Evolutionary conservation across 2,888 invertebrate genomes (phyloP), one percentile per base, ranked within the genome.

Genomic region (Gibbula magus): DNA sequence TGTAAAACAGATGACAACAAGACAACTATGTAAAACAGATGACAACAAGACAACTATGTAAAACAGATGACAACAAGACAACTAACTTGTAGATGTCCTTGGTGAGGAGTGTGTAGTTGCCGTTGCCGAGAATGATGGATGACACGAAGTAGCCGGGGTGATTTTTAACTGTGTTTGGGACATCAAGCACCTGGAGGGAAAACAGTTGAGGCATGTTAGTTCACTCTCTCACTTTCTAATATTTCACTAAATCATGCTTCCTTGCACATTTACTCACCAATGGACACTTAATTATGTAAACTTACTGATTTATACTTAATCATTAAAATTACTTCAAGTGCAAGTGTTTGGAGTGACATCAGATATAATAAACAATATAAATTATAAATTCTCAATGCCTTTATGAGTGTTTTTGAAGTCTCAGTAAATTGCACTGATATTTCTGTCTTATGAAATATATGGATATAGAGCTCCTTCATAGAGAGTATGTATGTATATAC

Each of bases 111-210:
- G 74, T 39, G n/a, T n/a, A 77, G 5, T 25, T 67, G 22, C 82
- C 82, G 56, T 82, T 82, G 0, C 80, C 79, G 16, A 82, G 77
- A 22, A 82, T 35, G n/a, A 81, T 56, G 4, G 80, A 80, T 13
- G 78, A 74, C 52, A 81, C 52, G 25, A 66, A 82, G 22, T 79
- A 75, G 5, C 81, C 82, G 10, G 75, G 61, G 56, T 82, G 80
- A 16, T 79, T 77, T 16, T 73, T 78, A 18, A 82, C 79, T 20
- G 78, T 77, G 32, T 75, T 66, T 0, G 80, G 66, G 53, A 78
- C 61, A 35, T 82, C 82, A 5, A 82, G 29, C 20, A 78, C 80
- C 82, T 82, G 39, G 8, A 51, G 18, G 25, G 53, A 29, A 45
- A 35, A 35, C 35, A 35, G 8, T 5, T 35, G n/a, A n/a, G n/a